Percentiles rank a stretch among this genome's conserved stretches.
These are phyloP conservation scores for Etheostoma spectabile DNA, from an alignment of 2,113 vertebrate species.

Conservation along the genomic window DNA sequence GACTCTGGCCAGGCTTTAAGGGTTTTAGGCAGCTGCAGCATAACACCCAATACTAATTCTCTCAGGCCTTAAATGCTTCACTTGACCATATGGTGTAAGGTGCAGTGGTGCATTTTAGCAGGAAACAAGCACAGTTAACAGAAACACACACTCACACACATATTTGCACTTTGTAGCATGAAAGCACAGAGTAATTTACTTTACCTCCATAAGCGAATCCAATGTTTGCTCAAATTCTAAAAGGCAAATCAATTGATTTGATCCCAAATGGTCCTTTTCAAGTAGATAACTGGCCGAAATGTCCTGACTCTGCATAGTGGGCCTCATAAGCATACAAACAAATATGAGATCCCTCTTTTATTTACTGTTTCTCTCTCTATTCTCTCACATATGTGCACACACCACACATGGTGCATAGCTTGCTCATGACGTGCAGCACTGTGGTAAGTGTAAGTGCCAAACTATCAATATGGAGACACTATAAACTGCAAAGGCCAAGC, in stretches of 20 bases:
- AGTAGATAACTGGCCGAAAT: background rate
- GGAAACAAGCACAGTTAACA: conserved; percentile 19
- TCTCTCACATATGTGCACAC: background rate
- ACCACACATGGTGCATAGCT: conserved; percentile 19
- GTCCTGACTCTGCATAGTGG: background rate
- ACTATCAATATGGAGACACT: conserved; percentile 43
- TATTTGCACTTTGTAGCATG: background rate
- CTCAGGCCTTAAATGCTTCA: conserved; percentile 33
- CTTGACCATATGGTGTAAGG: conserved; percentile 49
- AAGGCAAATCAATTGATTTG: background rate
- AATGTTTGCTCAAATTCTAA: background rate
- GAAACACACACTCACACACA: background rate
- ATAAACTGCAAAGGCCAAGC: conserved; percentile 42
- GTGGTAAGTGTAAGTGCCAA: conserved; percentile 46
- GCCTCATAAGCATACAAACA: background rate
- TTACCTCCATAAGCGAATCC: background rate
- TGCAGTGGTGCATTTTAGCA: conserved; percentile 41
- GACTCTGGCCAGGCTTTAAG: conserved; percentile 18
- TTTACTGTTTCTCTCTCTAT: background rate
- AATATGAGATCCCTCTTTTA: background rate
- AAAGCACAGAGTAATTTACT: background rate
- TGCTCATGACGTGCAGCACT: conserved; percentile 1
- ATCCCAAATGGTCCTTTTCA: background rate
- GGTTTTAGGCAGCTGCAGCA: conserved; percentile 20
- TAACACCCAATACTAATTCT: conserved; percentile 13